Evolutionary conservation across 2,888 invertebrate species (phyloP).

Genomic region (Colletes collaris): DNA sequence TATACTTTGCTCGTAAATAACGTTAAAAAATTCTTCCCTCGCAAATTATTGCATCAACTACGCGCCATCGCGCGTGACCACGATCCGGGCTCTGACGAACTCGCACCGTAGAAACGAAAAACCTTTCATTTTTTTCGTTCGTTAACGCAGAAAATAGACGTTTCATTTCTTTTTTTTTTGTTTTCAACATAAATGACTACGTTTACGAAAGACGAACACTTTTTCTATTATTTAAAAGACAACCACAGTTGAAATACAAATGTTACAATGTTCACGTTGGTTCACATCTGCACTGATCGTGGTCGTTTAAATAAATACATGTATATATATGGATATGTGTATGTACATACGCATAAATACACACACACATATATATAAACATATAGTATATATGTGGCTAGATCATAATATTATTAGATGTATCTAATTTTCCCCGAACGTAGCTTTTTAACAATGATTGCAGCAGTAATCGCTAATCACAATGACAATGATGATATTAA

Average conservation of each 20-base stretch:
- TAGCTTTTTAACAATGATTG: slow-evolving; percentile 50
- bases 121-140: not conserved
- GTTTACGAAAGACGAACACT: slow-evolving; percentile 33
- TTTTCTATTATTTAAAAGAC: slow-evolving; percentile 31
- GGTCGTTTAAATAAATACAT: slow-evolving; percentile 42
- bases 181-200: slow-evolving; percentile 23
- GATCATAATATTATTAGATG: slow-evolving; percentile 5
- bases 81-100: slow-evolving; percentile 9
- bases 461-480: slow-evolving; percentile 46
- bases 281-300: slow-evolving; percentile 36
- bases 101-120: slow-evolving; percentile 1
- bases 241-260: slow-evolving; percentile 25
- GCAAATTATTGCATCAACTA: not conserved
- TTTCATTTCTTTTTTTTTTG: not conserved
- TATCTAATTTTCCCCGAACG: slow-evolving; percentile 22
- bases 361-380: too few species aligned
- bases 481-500: slow-evolving; percentile 41
- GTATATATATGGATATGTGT: not conserved
- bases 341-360: not conserved
- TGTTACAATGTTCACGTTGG: slow-evolving; percentile 26
- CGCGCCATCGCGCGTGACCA: not conserved
- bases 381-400: slow-evolving; percentile 9
- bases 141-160: not conserved
- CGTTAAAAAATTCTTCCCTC: not conserved
- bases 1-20: not conserved